Base-by-base conservation (phyloP, 2,113 vertebrate species). In the Chunga burmeisteri region DNA sequence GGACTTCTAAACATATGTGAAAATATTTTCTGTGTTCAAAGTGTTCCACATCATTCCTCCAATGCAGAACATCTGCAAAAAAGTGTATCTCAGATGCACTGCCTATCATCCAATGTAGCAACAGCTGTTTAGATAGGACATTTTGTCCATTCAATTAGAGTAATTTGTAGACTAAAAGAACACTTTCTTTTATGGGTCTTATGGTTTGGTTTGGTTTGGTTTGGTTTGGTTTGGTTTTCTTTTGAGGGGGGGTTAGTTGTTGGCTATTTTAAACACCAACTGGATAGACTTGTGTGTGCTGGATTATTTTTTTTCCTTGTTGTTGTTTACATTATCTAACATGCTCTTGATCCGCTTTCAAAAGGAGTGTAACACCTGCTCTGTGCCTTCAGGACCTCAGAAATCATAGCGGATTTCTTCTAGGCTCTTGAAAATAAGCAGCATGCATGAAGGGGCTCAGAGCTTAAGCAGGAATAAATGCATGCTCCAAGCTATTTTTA, bases 241-340 rank as follows among this genome's bases (percentile, higher is more conserved):
- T 79, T 46, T 61, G 18, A 56, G 3, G 6, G 2, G 2, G 1
- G 3, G 2, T 6, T 5, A 30, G 10, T 59, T 56, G 3, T 6
- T 62, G 30, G 14, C 4, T 38, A 18, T 78, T 89, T 93, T 50
- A 84, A 81, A 32, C 49, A 40, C 8, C 6, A 66, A 4, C 10
- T 66, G 56, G 12, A 26, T 65, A 92, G 40, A 82, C 13, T 34
- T 36, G 32, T 74, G 16, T 26, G 3, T 47, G 29, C 20, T 62
- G 4, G 44, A 34, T 5, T 63, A 16, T 25, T 49, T 66, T 30
- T 82, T 46, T 44, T 58, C 46, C 7, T 50, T 89, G 4, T 29
- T 32, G 6, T 32, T 90, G 36, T 59, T 92, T 66, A 27, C 3
- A 38, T 58, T 62, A 36, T 42, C 30, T 44, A 50, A 38, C 5